These are phyloP conservation scores for Galaxias olidus DNA, from an alignment of 2,797 vertebrate species.

Conservation along the genomic window DNA sequence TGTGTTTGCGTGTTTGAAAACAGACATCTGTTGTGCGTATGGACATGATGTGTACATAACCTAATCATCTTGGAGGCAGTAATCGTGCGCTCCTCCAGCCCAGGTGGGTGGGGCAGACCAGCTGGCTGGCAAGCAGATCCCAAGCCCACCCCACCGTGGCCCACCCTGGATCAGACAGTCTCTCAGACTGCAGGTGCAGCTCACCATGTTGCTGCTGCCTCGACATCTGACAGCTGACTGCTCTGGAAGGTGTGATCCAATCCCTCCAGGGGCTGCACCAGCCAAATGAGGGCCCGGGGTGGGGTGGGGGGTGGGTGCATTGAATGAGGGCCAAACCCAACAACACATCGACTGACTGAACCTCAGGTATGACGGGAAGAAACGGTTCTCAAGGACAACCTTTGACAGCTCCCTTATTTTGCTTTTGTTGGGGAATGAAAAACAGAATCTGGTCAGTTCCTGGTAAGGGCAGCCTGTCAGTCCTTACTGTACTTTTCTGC, in stretches of 20 bases:
- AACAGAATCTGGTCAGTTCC: too few species aligned
- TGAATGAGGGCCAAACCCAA: conserved; percentile 46
- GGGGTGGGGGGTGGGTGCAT: background rate
- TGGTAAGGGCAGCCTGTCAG: too few species aligned
- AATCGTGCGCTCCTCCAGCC: conserved; percentile 55
- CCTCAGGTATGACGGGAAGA: conserved; percentile 19
- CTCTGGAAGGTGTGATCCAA: conserved; percentile 59
- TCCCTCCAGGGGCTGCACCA: conserved; percentile 36
- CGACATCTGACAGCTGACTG: conserved; percentile 53
- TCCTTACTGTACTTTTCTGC: too few species aligned
- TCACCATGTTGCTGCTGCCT: conserved; percentile 24
- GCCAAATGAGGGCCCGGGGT: conserved; percentile 28
- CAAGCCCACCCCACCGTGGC: conserved; percentile 50
- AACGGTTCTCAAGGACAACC: too few species aligned
- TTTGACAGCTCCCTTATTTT: too few species aligned
- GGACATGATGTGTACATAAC: conserved; percentile 59
- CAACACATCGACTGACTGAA: conserved; percentile 48
- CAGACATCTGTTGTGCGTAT: conserved; percentile 9
- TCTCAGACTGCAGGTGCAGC: conserved; percentile 65
- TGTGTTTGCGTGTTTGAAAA: conserved; percentile 12
- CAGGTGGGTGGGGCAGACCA: background rate
- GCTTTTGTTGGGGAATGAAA: too few species aligned
- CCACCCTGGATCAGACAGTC: conserved; percentile 56
- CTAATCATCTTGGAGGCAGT: conserved; percentile 61
- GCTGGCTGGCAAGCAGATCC: conserved; percentile 2